phyloP scores from a whole-genome alignment of 2,797 vertebrate species.

The Artibeus jamaicensis region DNA sequence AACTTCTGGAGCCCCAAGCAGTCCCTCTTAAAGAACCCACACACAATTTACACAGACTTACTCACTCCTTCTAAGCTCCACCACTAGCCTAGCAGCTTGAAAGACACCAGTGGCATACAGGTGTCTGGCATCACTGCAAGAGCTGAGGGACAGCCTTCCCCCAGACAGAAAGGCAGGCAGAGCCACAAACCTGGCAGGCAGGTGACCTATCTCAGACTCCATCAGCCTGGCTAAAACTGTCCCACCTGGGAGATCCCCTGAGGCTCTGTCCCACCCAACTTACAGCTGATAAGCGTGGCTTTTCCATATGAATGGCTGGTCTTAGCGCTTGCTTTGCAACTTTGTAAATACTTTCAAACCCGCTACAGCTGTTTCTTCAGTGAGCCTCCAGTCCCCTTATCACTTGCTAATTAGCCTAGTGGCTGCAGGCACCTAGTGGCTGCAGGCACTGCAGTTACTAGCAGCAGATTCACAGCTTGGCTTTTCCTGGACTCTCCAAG shows the following conservation, averaged over 20 bases:
- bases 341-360: background rate
- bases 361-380: background rate
- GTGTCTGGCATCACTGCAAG: background rate
- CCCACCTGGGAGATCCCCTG: background rate
- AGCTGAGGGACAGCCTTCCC: background rate
- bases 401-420: background rate
- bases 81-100: background rate
- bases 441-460: rapidly evolving
- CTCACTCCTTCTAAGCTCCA: background rate
- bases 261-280: background rate
- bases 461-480: background rate
- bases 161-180: background rate
- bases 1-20: background rate
- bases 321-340: background rate
- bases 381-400: background rate
- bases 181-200: too few relatives aligned
- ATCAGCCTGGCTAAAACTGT: background rate
- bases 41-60: background rate
- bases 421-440: too few relatives aligned
- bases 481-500: background rate
- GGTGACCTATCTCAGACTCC: too few relatives aligned
- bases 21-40: background rate
- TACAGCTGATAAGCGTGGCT: background rate
- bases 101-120: background rate
- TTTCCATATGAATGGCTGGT: background rate